These are phyloP conservation scores for Schizopygopsis malacanthus DNA, from an alignment of 2,797 vertebrate species.

Conservation along the genomic window DNA sequence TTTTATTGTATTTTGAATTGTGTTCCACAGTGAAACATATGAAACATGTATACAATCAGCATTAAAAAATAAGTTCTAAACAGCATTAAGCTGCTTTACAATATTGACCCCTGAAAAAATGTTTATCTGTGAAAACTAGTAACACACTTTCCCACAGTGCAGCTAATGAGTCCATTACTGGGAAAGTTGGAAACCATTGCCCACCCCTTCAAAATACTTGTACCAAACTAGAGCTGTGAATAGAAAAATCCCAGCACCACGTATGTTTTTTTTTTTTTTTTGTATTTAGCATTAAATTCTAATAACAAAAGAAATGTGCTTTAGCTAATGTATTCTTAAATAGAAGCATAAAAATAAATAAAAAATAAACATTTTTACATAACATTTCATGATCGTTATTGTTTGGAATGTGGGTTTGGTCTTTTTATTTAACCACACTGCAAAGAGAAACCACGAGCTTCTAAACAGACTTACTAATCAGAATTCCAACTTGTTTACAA, in stretches of 20 bases:
- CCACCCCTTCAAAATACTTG: not conserved
- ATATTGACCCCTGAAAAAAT: not conserved
- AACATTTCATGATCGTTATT: not conserved
- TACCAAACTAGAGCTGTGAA: constrained; percentile 4
- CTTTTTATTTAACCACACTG: not conserved
- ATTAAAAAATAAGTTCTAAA: constrained; percentile 1
- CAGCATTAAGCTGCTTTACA: not conserved
- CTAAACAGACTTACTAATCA: not conserved
- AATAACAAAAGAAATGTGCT: not conserved
- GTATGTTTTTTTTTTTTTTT: too few relatives aligned
- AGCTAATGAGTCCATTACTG: not conserved
- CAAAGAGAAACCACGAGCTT: not conserved
- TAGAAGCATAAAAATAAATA: not conserved
- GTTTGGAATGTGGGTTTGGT: constrained; percentile 4
- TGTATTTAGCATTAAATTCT: not conserved
- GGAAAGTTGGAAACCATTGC: not conserved
- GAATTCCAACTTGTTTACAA: not conserved
- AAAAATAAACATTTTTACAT: not conserved
- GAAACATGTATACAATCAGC: constrained; percentile 9
- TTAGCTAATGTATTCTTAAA: not conserved
- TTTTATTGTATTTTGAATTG: constrained; percentile 28
- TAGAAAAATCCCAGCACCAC: constrained; percentile 30
- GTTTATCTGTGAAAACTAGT: not conserved
- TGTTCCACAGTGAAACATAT: constrained; percentile 20
- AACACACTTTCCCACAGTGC: not conserved